A percentile compares a stretch with the other conserved stretches of the same genome.
Evolutionary conservation across 2,113 vertebrate species (phyloP).

Genomic region (Muntiacus muntjak): DNA sequence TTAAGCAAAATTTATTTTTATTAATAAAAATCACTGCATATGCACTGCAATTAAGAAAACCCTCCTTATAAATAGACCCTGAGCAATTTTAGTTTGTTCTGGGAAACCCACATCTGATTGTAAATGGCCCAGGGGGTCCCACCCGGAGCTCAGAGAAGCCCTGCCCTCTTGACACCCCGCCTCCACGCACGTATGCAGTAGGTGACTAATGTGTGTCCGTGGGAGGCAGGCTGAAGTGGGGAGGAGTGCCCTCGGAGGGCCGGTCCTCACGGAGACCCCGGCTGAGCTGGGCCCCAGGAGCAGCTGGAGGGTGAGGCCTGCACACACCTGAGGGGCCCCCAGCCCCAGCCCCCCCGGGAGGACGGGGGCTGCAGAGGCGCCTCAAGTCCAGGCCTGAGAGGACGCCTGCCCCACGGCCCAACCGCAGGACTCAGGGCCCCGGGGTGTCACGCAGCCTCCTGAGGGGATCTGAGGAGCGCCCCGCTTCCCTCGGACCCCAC

Average conservation of each 20-base stretch:
- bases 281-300: background rate
- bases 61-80: background rate
- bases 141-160: background rate
- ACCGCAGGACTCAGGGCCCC: no score
- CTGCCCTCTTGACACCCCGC: accelerated
- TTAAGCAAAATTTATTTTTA: background rate
- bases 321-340: background rate
- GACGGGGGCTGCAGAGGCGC: no score
- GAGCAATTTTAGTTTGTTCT: accelerated
- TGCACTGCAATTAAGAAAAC: background rate
- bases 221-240: accelerated
- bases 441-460: background rate
- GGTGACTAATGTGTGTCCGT: accelerated
- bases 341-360: no score
- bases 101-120: accelerated
- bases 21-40: background rate
- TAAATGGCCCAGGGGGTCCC: accelerated
- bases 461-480: accelerated
- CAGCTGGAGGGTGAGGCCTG: background rate
- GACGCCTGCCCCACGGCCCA: background rate
- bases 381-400: accelerated
- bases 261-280: accelerated
- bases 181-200: accelerated
- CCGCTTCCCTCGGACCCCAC: background rate
- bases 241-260: accelerated